A percentile compares a stretch with the other conserved stretches of the same genome.
Evolutionary conservation across 2,888 invertebrate genomes (phyloP).

Genomic region (Zygaena filipendulae): DNA sequence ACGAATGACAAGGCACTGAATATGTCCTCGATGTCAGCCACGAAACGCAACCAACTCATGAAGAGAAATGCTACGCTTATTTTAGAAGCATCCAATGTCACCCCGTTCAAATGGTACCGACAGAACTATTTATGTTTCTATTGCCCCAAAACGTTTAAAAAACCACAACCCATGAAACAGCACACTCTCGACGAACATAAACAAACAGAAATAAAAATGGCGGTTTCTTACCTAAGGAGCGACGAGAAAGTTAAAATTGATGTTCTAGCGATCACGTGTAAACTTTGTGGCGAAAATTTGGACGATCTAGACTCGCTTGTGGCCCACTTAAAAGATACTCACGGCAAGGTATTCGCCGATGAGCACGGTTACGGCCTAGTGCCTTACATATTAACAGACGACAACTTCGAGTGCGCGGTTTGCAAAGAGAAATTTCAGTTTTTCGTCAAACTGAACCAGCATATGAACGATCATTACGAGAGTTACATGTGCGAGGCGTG

Average conservation of each 20-base stretch:
- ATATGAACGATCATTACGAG: conserved; percentile 52
- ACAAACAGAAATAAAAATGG: conserved; percentile 34
- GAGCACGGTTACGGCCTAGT: conserved; percentile 38
- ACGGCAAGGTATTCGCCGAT: conserved; percentile 28
- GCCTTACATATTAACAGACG: conserved; percentile 35
- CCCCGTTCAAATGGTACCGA: conserved; percentile 57
- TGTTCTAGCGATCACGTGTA: conserved; percentile 30
- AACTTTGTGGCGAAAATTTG: conserved; percentile 24
- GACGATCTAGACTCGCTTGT: conserved; percentile 26
- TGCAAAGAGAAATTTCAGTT: conserved; percentile 41
- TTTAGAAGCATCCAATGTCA: conserved; percentile 38
- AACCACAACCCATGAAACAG: conserved; percentile 34
- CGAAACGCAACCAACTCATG: conserved; percentile 45
- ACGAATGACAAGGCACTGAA: conserved; percentile 23
- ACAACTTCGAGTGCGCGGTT: conserved; percentile 35
- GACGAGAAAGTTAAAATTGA: conserved; percentile 58
- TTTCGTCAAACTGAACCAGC: conserved; percentile 50
- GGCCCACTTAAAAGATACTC: conserved; percentile 31
- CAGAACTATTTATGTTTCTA: conserved; percentile 54
- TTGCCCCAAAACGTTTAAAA: conserved; percentile 43
- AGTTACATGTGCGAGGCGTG: conserved; percentile 48
- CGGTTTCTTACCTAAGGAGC: conserved; percentile 39
- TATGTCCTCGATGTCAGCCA: conserved; percentile 40
- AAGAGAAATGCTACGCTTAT: conserved; percentile 45
- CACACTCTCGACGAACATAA: conserved; percentile 40